Conservation (phyloP, 2,113 vertebrate species). For the Rhinichthys klamathensis region DNA sequence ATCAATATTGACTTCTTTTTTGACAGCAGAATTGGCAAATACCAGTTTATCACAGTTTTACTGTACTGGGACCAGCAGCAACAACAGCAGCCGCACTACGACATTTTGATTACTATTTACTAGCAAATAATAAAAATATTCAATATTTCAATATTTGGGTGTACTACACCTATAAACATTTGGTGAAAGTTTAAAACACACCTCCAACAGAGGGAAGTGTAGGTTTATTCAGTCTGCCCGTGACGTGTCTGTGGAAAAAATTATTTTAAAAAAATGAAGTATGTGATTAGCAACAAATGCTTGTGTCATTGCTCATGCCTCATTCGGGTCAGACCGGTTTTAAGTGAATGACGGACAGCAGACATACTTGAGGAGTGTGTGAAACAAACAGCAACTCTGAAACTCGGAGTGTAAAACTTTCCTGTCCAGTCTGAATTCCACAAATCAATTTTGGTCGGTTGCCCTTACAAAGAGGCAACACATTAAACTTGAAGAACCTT, state of each 20-base stretch:
- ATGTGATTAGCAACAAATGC: constrained; percentile 12
- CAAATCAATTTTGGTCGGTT: not conserved
- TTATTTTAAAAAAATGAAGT: not conserved
- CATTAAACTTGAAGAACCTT: not conserved
- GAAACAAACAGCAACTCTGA: constrained; percentile 6
- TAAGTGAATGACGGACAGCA: not conserved
- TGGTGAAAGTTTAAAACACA: not conserved
- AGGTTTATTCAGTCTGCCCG: not conserved
- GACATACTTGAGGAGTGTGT: not conserved
- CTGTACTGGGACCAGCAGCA: not conserved
- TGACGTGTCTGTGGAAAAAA: not conserved
- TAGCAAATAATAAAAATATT: not conserved
- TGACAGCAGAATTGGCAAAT: not conserved
- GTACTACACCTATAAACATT: not conserved
- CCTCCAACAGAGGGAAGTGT: not conserved
- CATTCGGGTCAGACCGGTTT: constrained; percentile 51
- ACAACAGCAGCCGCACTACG: not conserved
- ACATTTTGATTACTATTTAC: not conserved
- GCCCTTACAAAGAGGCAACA: not conserved
- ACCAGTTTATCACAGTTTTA: not conserved
- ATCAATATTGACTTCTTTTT: not conserved
- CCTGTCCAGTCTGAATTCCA: not conserved
- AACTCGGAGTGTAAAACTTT: not conserved
- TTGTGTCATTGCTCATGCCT: constrained; percentile 20
- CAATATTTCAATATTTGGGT: not conserved